These are phyloP conservation scores for Hycleus phaleratus DNA, from an alignment of 1,140 invertebrate genomes.

Conservation along the genomic window DNA sequence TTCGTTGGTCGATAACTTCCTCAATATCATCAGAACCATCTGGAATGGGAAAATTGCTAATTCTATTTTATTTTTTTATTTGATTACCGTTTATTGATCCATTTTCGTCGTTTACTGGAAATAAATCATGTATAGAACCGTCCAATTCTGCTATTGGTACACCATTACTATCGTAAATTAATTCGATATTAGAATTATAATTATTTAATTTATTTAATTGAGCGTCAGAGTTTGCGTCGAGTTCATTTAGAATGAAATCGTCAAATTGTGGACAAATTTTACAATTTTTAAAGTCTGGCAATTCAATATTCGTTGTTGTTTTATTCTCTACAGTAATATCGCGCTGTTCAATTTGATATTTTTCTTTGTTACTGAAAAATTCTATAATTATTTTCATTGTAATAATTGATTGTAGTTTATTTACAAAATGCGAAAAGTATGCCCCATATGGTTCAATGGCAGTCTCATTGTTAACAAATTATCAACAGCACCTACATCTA, in stretches of 20 bases:
- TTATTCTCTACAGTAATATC: not conserved
- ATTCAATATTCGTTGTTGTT: slow-evolving; percentile 6
- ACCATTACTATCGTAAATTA: slow-evolving; percentile 41
- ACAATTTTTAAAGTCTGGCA: not conserved
- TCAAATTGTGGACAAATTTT: slow-evolving; percentile 12
- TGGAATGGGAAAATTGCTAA: too few species aligned
- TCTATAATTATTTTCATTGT: slow-evolving; percentile 1
- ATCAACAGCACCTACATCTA: slow-evolving; percentile 18
- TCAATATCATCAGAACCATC: too few species aligned
- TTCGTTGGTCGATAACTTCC: too few species aligned
- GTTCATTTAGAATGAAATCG: slow-evolving; percentile 1
- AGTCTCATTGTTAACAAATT: slow-evolving; percentile 29
- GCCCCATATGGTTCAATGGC: slow-evolving; percentile 18
- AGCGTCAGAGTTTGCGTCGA: not conserved
- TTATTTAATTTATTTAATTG: not conserved
- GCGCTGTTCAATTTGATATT: slow-evolving; percentile 8
- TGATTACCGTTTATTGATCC: too few species aligned
- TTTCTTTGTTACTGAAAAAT: slow-evolving; percentile 21
- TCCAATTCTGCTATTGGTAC: slow-evolving; percentile 36
- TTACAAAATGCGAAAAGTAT: slow-evolving; percentile 30
- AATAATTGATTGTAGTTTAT: slow-evolving; percentile 2
- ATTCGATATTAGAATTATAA: slow-evolving; percentile 14
- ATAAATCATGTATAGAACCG: slow-evolving; percentile 33
- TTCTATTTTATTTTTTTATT: too few species aligned
- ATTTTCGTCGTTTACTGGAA: slow-evolving; percentile 37